Conservation (phyloP, 2,888 invertebrate genomes). For the Platerodrilus igneus region DNA sequence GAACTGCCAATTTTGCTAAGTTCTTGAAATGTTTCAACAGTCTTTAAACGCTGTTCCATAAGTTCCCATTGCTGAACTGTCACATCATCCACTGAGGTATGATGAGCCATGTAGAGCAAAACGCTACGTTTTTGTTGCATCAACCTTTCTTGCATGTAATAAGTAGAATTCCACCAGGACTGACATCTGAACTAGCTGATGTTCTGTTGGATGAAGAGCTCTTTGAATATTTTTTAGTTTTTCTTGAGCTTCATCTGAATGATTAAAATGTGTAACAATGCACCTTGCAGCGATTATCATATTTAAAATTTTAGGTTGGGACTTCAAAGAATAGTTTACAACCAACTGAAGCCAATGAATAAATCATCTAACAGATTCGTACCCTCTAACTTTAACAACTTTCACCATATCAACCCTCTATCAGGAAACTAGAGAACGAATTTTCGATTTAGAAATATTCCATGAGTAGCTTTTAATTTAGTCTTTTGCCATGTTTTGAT, state of each 20-base stretch:
- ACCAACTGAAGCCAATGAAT: constrained; percentile 14
- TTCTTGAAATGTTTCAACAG: constrained; percentile 19
- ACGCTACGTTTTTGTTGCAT: constrained; percentile 20
- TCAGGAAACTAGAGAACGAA: constrained; percentile 29
- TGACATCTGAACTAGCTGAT: constrained; percentile 23
- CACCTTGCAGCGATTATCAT: constrained; percentile 25
- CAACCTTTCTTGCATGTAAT: constrained; percentile 19
- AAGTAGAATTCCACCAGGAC: constrained; percentile 22
- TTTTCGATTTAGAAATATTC: constrained; percentile 31
- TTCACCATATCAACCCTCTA: constrained; percentile 20
- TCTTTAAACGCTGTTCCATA: constrained; percentile 8
- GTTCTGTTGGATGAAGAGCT: constrained; percentile 22
- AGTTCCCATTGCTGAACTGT: constrained; percentile 15
- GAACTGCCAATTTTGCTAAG: constrained; percentile 22
- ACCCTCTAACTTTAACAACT: constrained; percentile 12
- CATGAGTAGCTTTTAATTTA: constrained; percentile 29
- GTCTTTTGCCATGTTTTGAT: constrained; percentile 32
- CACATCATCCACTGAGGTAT: constrained; percentile 10
- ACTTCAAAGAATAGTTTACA: constrained; percentile 29
- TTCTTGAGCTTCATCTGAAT: constrained; percentile 27
- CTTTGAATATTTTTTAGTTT: constrained; percentile 25
- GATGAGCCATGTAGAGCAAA: constrained; percentile 20
- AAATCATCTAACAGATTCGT: constrained; percentile 8
- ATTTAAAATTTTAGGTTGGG: constrained; percentile 19
- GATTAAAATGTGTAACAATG: constrained; percentile 35